phyloP scores from a whole-genome alignment of 2,113 vertebrate genomes.

The Odontophorus gujanensis region DNA sequence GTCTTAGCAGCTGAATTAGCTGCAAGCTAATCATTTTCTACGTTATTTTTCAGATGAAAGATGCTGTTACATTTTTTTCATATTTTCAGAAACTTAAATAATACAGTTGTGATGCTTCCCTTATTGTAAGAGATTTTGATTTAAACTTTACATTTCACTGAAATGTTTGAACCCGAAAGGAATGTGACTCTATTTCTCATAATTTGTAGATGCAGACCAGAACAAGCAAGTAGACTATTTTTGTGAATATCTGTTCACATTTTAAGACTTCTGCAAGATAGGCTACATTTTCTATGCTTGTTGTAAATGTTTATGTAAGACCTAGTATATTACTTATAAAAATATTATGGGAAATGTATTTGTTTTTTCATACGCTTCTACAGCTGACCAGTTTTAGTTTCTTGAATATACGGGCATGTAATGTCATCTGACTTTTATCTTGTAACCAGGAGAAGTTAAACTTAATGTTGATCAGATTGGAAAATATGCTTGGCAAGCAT shows the following conservation, averaged over 20 bases:
- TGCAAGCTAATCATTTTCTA: not conserved
- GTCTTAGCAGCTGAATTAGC: not conserved
- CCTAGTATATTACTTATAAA: not conserved
- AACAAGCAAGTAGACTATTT: not conserved
- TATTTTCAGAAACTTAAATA: not conserved
- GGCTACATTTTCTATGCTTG: not conserved
- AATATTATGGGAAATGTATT: not conserved
- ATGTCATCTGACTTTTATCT: not conserved
- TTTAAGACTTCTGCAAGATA: not conserved
- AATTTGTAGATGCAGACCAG: not conserved
- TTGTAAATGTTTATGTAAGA: not conserved
- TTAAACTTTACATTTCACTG: conserved; percentile 8
- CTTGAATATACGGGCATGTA: not conserved
- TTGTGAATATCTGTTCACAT: not conserved
- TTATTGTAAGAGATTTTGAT: not conserved
- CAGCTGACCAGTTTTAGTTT: not conserved
- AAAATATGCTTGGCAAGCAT: not conserved
- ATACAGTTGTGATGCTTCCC: not conserved
- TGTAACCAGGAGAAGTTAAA: not conserved
- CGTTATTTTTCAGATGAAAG: not conserved
- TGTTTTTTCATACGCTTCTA: not conserved
- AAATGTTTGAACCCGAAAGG: not conserved
- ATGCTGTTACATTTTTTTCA: not conserved
- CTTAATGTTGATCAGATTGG: not conserved
- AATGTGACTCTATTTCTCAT: not conserved